phyloP scores from a whole-genome alignment of 2,888 invertebrate genomes.

The Bembecia ichneumoniformis region DNA sequence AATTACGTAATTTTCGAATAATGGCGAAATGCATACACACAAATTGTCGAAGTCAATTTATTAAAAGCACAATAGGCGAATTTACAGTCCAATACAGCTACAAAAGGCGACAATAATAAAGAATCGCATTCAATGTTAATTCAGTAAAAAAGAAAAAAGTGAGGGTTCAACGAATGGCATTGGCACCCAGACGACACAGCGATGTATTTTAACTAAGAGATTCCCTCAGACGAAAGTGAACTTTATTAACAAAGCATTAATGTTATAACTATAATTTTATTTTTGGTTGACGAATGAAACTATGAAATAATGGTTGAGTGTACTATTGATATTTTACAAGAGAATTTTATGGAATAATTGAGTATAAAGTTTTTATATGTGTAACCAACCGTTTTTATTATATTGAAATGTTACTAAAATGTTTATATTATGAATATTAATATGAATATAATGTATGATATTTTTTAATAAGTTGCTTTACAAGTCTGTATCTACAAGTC shows the following conservation, averaged over 20 bases:
- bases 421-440: too few relatives aligned
- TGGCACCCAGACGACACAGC: neutral
- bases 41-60: constrained; percentile 5
- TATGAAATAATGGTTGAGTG: too few relatives aligned
- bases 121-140: constrained; percentile 14
- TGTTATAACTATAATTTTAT: too few relatives aligned
- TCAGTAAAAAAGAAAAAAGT: neutral
- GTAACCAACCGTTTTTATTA: too few relatives aligned
- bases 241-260: neutral
- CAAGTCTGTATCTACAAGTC: too few relatives aligned
- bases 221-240: neutral
- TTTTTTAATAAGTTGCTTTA: too few relatives aligned
- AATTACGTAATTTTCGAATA: constrained; percentile 2
- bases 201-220: neutral
- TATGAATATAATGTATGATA: too few relatives aligned
- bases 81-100: constrained; percentile 10
- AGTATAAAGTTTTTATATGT: too few relatives aligned
- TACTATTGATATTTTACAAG: too few relatives aligned
- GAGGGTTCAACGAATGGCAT: neutral
- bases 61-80: constrained; percentile 20
- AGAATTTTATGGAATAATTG: too few relatives aligned
- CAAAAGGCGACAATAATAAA: constrained; percentile 19
- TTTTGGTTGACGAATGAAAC: too few relatives aligned
- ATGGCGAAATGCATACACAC: neutral
- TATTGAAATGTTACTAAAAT: too few relatives aligned